Base-by-base conservation (phyloP, 2,113 vertebrate species). In the Elephantulus edwardii region DNA sequence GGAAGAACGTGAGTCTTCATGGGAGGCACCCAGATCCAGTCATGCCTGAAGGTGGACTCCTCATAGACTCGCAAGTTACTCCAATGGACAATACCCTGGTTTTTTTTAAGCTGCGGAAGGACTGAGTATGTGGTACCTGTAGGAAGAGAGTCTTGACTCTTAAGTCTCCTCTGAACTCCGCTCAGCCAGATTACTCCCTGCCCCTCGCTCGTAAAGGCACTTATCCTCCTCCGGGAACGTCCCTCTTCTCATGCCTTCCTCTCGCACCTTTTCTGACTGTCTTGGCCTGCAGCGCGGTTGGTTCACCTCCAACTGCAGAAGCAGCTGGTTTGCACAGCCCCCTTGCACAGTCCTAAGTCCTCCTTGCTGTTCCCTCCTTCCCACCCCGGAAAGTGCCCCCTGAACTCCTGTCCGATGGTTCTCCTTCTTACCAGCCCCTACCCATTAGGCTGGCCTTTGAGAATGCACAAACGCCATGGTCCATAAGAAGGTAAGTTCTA, bases 341-440 rank as follows among this genome's bases (percentile, higher is more conserved):
- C n/a, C n/a, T n/a, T n/a, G n/a, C n/a, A n/a, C n/a, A n/a, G n/a
- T n/a, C n/a, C n/a, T n/a, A n/a, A n/a, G n/a, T n/a, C n/a, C n/a
- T n/a, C n/a, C n/a, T n/a, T n/a, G n/a, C n/a, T n/a, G n/a, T n/a
- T n/a, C n/a, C n/a, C n/a, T n/a, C n/a, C 8, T 50, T 50, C 48
- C 48, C 48, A 50, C 9, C 48, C 48, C 48, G 16, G 48, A 50
- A 50, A 16, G 62, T 56, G 64, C 50, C 54, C 33, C 38, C 3
- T 11, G 14, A 38, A 46, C 17, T n/a, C n/a, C n/a, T n/a, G n/a
- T n/a, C n/a, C n/a, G n/a, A n/a, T n/a, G n/a, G n/a, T n/a, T 54
- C 35, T 22, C 28, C 58, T 1, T 3, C 8, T 0, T 3, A 19
- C 46, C 1, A 0, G 6, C 33, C 3, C 7, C 26, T 2, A 33